Evolutionary conservation across 2,888 invertebrate species (phyloP).

Genomic region (Callyntrura guangdongensis): DNA sequence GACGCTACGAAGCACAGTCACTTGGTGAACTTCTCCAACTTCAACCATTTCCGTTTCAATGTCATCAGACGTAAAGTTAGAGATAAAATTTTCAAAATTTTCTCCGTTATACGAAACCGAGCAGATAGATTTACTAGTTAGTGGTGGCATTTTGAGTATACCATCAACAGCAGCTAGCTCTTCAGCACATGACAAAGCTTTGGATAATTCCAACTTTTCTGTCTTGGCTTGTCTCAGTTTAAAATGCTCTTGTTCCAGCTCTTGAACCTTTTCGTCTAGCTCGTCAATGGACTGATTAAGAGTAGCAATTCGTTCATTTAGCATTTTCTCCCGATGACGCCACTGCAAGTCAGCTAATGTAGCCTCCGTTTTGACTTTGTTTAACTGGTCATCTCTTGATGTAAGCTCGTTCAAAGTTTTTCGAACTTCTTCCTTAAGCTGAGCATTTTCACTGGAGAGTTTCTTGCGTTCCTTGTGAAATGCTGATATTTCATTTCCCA

Average conservation of each 20-base stretch:
- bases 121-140: background rate
- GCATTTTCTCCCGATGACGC: background rate
- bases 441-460: background rate
- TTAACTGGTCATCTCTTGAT: constrained; percentile 31
- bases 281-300: background rate
- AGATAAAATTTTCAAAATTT: background rate
- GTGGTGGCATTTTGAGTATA: background rate
- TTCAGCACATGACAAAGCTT: background rate
- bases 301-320: background rate
- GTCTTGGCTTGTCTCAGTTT: background rate
- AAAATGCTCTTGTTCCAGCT: background rate
- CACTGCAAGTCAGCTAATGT: background rate
- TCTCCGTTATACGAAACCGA: background rate
- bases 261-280: background rate
- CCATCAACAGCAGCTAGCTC: background rate
- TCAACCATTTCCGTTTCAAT: constrained; percentile 17
- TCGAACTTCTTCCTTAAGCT: constrained; percentile 1
- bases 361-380: background rate
- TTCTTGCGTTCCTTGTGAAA: constrained; percentile 15
- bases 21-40: constrained; percentile 1
- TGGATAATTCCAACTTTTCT: background rate
- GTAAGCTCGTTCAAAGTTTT: background rate
- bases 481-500: constrained; percentile 42
- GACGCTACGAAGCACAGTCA: background rate
- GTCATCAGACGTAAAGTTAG: background rate